These are phyloP conservation scores for Papilio glaucus DNA, from an alignment of 1,140 invertebrate genomes.

Conservation along the genomic window DNA sequence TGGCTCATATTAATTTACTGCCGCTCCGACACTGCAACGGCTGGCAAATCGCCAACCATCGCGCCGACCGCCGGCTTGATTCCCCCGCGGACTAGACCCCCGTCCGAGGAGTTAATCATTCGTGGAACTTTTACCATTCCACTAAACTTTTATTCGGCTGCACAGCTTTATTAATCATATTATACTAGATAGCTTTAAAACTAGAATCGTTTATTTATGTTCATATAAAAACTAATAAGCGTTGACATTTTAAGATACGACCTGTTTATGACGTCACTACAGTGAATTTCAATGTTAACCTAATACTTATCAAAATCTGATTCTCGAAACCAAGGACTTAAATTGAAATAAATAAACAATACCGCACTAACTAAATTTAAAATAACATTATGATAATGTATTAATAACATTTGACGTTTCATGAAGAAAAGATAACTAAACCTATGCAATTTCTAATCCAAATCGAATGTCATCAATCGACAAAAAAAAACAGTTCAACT, in stretches of 20 bases:
- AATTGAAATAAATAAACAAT: no score
- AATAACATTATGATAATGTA: no score
- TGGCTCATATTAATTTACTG: slow-evolving; percentile 72
- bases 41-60: slow-evolving; percentile 44
- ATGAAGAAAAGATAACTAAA: background rate
- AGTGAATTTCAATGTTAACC: no score
- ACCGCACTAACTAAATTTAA: no score
- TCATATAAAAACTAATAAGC: no score
- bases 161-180: background rate
- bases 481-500: background rate
- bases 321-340: no score
- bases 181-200: slow-evolving; percentile 5
- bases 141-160: slow-evolving; percentile 16
- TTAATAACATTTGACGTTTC: no score
- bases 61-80: slow-evolving; percentile 44
- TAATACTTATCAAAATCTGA: no score
- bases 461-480: background rate
- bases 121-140: slow-evolving; percentile 37
- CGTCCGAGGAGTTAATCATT: slow-evolving; percentile 49
- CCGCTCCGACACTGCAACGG: slow-evolving; percentile 45
- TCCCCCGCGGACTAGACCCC: slow-evolving; percentile 56
- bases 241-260: no score
- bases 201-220: background rate
- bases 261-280: no score
- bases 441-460: background rate